Base-by-base conservation (phyloP, 2,113 vertebrate genomes). In the Leuciscus idus region DNA sequence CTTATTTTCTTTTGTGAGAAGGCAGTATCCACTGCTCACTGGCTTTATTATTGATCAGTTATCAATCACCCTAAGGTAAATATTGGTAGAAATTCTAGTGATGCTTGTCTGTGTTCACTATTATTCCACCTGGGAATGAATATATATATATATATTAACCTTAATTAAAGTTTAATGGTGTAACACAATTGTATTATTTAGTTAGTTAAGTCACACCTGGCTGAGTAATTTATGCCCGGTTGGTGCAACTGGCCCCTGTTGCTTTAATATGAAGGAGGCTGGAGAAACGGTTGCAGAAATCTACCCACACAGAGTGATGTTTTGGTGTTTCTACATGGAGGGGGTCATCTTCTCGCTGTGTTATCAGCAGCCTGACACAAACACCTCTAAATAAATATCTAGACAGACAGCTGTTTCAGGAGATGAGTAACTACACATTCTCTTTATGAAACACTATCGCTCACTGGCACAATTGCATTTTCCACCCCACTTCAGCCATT, bases 341-440 rank as follows among this genome's bases (percentile, higher is more conserved):
- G 76, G 78, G 78, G 78, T 64, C n/a, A 64, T 39, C 39, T 13
- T 48, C 59, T 50, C 26, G 12, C 46, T 15, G 81, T 57, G 80
- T 50, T 59, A 73, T 73, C 30, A 39, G 4, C 23, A 73, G 81
- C 33, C 30, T 43, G 21, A 75, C 83, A 84, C 83, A 75, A 39
- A 81, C 46, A 86, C 19, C 57, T 43, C 84, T 59, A 59, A 83
- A 83, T 73, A 73, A 83, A 59, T 70, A 84, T 73, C 66, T 19
- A 83, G 81, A 23, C 64, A 70, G 64, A 72, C 81, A 83, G 81
- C 64, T 84, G 68, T 84, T 23, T 73, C 68, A 59, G 64, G 81
- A 72, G 81, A 83, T 72, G 81, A 83, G 64, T 70, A 83, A 70
- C 81, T 52, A 33, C 48, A 70, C 64, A 55, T 83, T 28, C 50